phyloP scores from a whole-genome alignment of 2,797 vertebrate species.

The Eptatretus atami region DNA sequence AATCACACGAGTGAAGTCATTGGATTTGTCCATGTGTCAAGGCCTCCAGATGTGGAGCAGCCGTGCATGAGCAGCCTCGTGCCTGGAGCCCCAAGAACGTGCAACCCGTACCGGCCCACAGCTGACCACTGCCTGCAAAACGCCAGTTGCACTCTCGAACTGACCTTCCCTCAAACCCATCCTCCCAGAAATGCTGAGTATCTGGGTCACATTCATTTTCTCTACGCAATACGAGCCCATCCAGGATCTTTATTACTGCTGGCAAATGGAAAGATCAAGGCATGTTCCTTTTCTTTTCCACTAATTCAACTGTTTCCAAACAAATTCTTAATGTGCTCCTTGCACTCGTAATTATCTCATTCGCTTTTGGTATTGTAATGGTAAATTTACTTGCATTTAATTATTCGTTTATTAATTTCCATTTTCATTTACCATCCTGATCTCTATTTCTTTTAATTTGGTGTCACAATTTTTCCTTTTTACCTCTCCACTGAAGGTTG shows the following conservation, averaged over 20 bases:
- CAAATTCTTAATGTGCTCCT: too few relatives aligned
- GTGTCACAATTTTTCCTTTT: too few relatives aligned
- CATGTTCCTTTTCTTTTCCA: neutral
- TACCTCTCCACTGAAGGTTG: too few relatives aligned
- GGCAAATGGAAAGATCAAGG: neutral
- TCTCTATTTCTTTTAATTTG: too few relatives aligned
- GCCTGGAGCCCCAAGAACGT: constrained; percentile 85
- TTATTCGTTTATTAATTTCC: too few relatives aligned
- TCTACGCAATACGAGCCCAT: neutral
- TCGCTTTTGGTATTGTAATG: too few relatives aligned
- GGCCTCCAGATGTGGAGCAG: constrained; percentile 69
- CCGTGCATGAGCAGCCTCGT: constrained; percentile 72
- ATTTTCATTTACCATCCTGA: too few relatives aligned
- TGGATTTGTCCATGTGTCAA: constrained; percentile 11
- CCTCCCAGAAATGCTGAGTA: constrained; percentile 29
- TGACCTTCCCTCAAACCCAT: constrained; percentile 39
- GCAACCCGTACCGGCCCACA: constrained; percentile 57
- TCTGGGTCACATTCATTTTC: constrained; percentile 63
- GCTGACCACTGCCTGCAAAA: constrained; percentile 48
- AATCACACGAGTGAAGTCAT: too few relatives aligned
- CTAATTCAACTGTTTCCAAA: neutral
- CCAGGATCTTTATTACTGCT: neutral
- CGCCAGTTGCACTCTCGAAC: constrained; percentile 45
- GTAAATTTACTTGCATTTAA: too few relatives aligned
- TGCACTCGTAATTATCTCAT: too few relatives aligned